Evolutionary conservation across 2,113 vertebrate genomes (phyloP), one percentile per base, ranked within the genome.

Genomic region (Bettongia penicillata): DNA sequence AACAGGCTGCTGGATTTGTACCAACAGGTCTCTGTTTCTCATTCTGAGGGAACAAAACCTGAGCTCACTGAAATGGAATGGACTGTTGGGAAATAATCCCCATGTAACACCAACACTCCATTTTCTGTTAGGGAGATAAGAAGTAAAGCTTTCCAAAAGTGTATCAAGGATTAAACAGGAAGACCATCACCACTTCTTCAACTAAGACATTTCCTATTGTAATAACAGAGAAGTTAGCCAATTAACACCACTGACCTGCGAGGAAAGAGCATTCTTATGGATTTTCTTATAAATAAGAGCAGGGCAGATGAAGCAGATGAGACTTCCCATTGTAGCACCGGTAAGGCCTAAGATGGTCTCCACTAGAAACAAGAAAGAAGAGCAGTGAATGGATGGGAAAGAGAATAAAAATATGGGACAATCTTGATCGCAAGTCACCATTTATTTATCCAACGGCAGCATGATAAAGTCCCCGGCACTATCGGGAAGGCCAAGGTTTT

Each of bases 221-320:
- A 84, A 84, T 6, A 43, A 10, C 10, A 77, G 61, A 77, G 31
- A 43, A 84, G n/a, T 43, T 84, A 84, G n/a, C 68, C n/a, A 84
- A 84, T 92, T 55, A 92, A 91, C 94, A 92, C 92, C 97, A 92
- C 98, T 96, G 97, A 99, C 99, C 99, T 99, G 99, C 95, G 99
- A 99, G 31, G 99, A 98, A 89, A 99, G 95, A 0, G 98, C 97
- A 47, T 98, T 99, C 98, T 99, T 99, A 98, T 99, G 99, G 98
- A 99, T 99, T 97, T 99, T 99, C 98, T 97, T 99, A 98, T 99
- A 99, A 98, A 99, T 99, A 94, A 99, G 99, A 95, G 99, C 99
- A 0, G 99, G 99, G 97, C 99, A 99, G 98, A 99, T 99, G 97
- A 99, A 99, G 98, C 99, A 99, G 98, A 99, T 99, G 97, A 99